Conservation (phyloP, 2,888 invertebrate species). For the Aphodius granarius region DNA sequence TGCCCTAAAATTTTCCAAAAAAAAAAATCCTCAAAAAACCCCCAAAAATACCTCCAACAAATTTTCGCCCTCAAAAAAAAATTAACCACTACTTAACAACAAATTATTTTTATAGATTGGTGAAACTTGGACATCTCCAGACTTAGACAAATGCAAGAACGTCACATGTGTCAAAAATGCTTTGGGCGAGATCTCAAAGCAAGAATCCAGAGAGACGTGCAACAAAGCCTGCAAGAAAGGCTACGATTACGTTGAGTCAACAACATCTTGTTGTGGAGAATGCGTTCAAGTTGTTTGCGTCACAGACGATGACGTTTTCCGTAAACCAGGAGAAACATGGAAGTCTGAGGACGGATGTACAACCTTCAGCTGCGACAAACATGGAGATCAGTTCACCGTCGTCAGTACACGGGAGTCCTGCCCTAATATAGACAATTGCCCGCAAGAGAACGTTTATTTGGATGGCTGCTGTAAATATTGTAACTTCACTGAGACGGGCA, state of each 20-base stretch:
- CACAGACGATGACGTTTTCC: slow-evolving; percentile 49
- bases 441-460: slow-evolving; percentile 57
- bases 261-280: slow-evolving; percentile 63
- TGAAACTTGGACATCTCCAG: slow-evolving; percentile 60
- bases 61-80: neutral
- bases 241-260: slow-evolving; percentile 58
- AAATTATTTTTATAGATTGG: slow-evolving; percentile 51
- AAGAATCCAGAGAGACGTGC: slow-evolving; percentile 60
- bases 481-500: slow-evolving; percentile 53
- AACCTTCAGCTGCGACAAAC: slow-evolving; percentile 59
- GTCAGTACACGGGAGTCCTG: slow-evolving; percentile 57
- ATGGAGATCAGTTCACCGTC: slow-evolving; percentile 55
- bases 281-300: slow-evolving; percentile 66
- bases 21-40: neutral
- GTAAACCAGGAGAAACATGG: slow-evolving; percentile 57
- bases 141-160: slow-evolving; percentile 60
- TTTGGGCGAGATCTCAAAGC: slow-evolving; percentile 56
- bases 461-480: slow-evolving; percentile 73
- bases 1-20: neutral
- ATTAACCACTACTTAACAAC: neutral
- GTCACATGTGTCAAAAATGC: slow-evolving; percentile 56
- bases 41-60: neutral
- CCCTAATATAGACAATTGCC: slow-evolving; percentile 65
- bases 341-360: slow-evolving; percentile 64
- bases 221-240: slow-evolving; percentile 60